Evolutionary conservation across 1,140 invertebrate species (phyloP).

Genomic region (Zophobas atratus): DNA sequence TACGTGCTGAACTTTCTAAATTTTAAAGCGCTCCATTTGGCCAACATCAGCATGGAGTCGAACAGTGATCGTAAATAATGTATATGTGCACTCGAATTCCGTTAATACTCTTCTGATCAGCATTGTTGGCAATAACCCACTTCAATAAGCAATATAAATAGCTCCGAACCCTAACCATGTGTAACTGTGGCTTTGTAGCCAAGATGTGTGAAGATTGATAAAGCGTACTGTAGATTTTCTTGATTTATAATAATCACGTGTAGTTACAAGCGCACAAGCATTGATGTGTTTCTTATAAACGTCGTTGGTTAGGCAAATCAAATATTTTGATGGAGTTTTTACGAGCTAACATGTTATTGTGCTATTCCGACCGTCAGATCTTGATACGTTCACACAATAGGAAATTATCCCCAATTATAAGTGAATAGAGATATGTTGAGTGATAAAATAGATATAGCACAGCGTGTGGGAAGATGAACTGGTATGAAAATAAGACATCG

Average conservation of each 20-base stretch:
- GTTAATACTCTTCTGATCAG: slow-evolving; percentile 19
- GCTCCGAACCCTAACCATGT: slow-evolving; percentile 12
- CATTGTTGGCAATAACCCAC: slow-evolving; percentile 9
- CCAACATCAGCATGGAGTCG: not conserved
- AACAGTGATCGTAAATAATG: slow-evolving; percentile 10
- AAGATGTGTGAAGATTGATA: slow-evolving; percentile 3
- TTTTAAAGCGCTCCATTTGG: not conserved
- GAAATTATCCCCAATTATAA: slow-evolving; percentile 60
- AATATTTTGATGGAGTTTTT: slow-evolving; percentile 31
- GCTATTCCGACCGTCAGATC: slow-evolving; percentile 48
- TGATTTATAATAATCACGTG: slow-evolving; percentile 25
- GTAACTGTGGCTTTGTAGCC: slow-evolving; percentile 15
- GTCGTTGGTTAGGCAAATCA: slow-evolving; percentile 7
- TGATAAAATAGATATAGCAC: slow-evolving; percentile 54
- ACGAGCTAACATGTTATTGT: not conserved
- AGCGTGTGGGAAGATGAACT: slow-evolving; percentile 56
- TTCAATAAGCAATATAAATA: slow-evolving; percentile 33
- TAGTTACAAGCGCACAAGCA: not conserved
- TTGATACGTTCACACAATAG: slow-evolving; percentile 56
- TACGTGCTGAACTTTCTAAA: not conserved
- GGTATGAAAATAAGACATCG: slow-evolving; percentile 56
- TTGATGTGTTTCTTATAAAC: not conserved
- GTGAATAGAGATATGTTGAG: slow-evolving; percentile 57
- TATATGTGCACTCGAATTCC: not conserved
- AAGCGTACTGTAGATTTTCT: slow-evolving; percentile 5